These are phyloP conservation scores for Cerceris ruficornis DNA, from an alignment of 2,888 invertebrate species.

Conservation along the genomic window DNA sequence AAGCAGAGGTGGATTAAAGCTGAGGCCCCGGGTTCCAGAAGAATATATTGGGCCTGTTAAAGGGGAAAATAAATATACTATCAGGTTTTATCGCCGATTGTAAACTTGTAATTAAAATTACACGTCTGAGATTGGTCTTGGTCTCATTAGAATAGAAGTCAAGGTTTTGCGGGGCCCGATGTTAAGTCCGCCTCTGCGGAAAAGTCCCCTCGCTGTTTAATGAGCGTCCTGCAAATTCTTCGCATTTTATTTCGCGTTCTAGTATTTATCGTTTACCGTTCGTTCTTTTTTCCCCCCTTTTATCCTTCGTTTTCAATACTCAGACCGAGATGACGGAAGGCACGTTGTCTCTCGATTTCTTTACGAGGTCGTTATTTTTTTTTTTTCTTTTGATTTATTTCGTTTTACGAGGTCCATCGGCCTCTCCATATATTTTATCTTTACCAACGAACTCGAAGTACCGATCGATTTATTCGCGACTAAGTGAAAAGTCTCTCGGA, in stretches of 20 bases:
- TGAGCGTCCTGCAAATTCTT: not conserved
- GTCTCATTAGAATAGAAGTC: too few species aligned
- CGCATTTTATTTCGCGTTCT: not conserved
- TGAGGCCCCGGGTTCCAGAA: too few species aligned
- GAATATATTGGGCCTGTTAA: too few species aligned
- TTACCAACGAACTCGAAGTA: conserved; percentile 6
- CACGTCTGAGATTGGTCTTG: too few species aligned
- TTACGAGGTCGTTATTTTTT: too few species aligned
- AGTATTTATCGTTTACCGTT: not conserved
- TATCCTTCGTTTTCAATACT: conserved; percentile 56
- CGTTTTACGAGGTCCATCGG: not conserved
- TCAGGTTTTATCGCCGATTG: too few species aligned
- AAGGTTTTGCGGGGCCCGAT: too few species aligned
- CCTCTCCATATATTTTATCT: conserved; percentile 20
- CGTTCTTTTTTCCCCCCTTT: conserved; percentile 6
- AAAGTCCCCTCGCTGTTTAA: not conserved
- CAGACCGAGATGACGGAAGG: conserved; percentile 36
- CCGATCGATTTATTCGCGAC: not conserved
- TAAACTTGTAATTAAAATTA: too few species aligned
- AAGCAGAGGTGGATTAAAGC: not conserved
- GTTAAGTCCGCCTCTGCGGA: too few species aligned
- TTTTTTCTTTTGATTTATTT: not conserved
- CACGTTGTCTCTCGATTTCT: conserved; percentile 19
- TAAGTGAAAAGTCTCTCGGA: not conserved
- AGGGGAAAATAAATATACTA: too few species aligned